phyloP scores from a whole-genome alignment of 2,888 invertebrate genomes.

The Xanthia icteritia region DNA sequence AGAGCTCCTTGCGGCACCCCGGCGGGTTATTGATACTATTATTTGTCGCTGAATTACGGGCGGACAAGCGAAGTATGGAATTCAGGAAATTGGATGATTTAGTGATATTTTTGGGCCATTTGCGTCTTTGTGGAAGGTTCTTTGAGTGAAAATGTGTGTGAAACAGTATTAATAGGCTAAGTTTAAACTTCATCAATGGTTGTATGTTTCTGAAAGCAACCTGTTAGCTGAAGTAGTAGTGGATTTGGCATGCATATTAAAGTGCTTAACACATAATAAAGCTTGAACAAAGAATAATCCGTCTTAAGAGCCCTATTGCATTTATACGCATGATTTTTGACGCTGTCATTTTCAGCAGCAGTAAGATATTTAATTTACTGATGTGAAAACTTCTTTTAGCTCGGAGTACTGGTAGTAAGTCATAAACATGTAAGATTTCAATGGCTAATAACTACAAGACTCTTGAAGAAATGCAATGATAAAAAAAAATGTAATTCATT shows the following conservation, averaged over 20 bases:
- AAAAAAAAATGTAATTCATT: too few relatives aligned
- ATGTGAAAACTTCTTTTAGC: too few relatives aligned
- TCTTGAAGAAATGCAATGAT: too few relatives aligned
- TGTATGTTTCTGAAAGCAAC: background rate
- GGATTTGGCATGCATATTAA: background rate
- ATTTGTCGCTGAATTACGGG: constrained; percentile 58
- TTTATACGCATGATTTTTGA: too few relatives aligned
- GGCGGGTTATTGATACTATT: constrained; percentile 61
- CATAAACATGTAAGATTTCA: too few relatives aligned
- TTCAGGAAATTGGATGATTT: constrained; percentile 55
- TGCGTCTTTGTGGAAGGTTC: constrained; percentile 3
- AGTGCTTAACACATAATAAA: too few relatives aligned
- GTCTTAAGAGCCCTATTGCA: too few relatives aligned
- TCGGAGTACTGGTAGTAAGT: too few relatives aligned
- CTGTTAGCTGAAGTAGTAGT: background rate
- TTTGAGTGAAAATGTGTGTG: constrained; percentile 5
- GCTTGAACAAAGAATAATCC: background rate
- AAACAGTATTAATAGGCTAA: background rate
- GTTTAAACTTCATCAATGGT: background rate
- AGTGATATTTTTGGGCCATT: constrained; percentile 22
- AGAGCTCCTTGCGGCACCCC: constrained; percentile 63
- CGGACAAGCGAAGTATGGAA: constrained; percentile 48
- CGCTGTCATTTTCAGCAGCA: too few relatives aligned
- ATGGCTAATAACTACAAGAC: too few relatives aligned
- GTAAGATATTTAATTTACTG: too few relatives aligned